Conservation (phyloP, 92 coral and sea anemone species). For the Bergia sp. region DNA sequence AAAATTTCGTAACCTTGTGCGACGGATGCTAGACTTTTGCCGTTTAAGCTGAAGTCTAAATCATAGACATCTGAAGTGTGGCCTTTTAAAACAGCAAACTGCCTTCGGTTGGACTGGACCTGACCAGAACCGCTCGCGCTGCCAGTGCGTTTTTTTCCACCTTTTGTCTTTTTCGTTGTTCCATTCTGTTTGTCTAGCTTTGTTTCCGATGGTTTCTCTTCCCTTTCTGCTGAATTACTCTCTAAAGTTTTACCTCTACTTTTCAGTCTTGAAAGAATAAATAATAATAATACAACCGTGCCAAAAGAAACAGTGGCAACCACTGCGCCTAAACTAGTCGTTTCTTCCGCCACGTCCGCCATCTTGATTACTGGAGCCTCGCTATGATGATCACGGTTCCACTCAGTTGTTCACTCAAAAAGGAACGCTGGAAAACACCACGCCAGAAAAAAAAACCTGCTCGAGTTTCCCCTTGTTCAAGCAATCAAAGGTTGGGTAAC, state of each 20-base stretch:
- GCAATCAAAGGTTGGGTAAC: too few species aligned
- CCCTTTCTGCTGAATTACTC: conserved; percentile 46
- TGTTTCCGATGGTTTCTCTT: conserved; percentile 49
- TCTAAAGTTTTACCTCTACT: conserved; percentile 45
- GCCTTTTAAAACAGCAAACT: conserved; percentile 88
- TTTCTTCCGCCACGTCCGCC: conserved; percentile 82
- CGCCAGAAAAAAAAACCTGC: not conserved
- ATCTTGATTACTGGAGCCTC: conserved; percentile 88
- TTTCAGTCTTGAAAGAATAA: conserved; percentile 71
- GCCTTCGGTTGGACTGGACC: conserved; percentile 69
- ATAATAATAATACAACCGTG: conserved; percentile 74
- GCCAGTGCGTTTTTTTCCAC: conserved; percentile 48
- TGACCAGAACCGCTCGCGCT: conserved; percentile 48
- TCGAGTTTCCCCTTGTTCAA: too few species aligned
- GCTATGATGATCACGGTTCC: conserved; percentile 58
- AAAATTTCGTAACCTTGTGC: conserved; percentile 77
- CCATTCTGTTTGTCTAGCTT: conserved; percentile 55
- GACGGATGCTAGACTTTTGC: conserved; percentile 86
- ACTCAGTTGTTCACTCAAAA: not conserved
- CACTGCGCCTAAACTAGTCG: conserved; percentile 60
- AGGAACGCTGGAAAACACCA: not conserved
- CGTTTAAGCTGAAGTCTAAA: conserved; percentile 90
- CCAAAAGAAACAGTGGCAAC: conserved; percentile 76
- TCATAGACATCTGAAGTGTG: conserved; percentile 87
- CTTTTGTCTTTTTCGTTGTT: conserved; percentile 41